phyloP scores from a whole-genome alignment of 2,888 invertebrate species.

The Gasteruption jaculator region DNA sequence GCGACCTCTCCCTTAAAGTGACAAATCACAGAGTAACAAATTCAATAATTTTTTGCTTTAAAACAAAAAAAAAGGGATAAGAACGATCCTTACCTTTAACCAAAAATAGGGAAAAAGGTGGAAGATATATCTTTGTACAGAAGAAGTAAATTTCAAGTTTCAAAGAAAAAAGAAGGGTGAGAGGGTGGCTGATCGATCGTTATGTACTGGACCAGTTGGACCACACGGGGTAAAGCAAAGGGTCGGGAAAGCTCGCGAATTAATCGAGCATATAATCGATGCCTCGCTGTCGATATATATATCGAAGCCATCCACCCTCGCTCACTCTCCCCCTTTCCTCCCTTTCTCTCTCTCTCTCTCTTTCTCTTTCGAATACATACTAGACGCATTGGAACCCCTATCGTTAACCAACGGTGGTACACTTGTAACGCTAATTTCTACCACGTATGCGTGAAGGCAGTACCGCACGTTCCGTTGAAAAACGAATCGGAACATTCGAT shows the following conservation, averaged over 20 bases:
- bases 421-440: slow-evolving; percentile 44
- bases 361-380: slow-evolving; percentile 10
- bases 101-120: too few relatives aligned
- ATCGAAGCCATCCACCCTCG: slow-evolving; percentile 31
- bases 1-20: too few relatives aligned
- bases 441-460: slow-evolving; percentile 28
- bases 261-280: slow-evolving; percentile 52
- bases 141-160: slow-evolving; percentile 23
- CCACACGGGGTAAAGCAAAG: slow-evolving; percentile 28
- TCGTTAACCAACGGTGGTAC: slow-evolving; percentile 40
- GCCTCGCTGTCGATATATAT: slow-evolving; percentile 40
- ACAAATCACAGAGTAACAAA: too few relatives aligned
- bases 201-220: slow-evolving; percentile 21
- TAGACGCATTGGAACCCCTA: too few relatives aligned
- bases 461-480: slow-evolving; percentile 24
- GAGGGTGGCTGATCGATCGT: too few relatives aligned
- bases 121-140: too few relatives aligned
- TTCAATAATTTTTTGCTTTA: too few relatives aligned
- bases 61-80: too few relatives aligned
- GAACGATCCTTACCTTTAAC: too few relatives aligned
- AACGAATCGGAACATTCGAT: slow-evolving; percentile 17
- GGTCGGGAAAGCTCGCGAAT: slow-evolving; percentile 43
- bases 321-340: slow-evolving; percentile 36
- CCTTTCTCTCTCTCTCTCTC: slow-evolving; percentile 25
- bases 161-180: slow-evolving; percentile 23